Conservation (phyloP, 2,888 invertebrate genomes). For the Heteromyza rotundicornis region DNA sequence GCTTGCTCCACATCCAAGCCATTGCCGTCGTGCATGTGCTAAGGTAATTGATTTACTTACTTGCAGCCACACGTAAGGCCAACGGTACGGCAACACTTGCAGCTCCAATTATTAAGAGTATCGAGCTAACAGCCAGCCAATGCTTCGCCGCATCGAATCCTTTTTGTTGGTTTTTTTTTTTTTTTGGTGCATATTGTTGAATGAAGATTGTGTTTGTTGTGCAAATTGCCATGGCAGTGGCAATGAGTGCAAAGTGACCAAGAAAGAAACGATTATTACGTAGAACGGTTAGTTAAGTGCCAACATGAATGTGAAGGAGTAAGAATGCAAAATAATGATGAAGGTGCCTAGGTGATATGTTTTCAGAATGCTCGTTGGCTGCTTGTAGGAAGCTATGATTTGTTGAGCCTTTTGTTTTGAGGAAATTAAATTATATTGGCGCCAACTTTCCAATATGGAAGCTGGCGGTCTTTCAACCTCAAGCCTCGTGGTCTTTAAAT, state of each 20-base stretch:
- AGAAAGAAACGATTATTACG: slow-evolving; percentile 23
- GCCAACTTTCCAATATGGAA: too few relatives aligned
- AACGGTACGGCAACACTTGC: slow-evolving; percentile 82
- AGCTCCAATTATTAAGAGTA: slow-evolving; percentile 78
- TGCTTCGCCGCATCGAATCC: slow-evolving; percentile 71
- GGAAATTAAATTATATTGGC: too few relatives aligned
- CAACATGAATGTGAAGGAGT: too few relatives aligned
- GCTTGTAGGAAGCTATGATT: too few relatives aligned
- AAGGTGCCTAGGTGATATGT: too few relatives aligned
- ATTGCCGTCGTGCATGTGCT: slow-evolving; percentile 46
- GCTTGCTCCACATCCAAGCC: slow-evolving; percentile 15
- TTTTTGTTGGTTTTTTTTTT: slow-evolving; percentile 43
- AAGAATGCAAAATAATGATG: too few relatives aligned
- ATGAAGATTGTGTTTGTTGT: slow-evolving; percentile 49
- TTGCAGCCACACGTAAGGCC: slow-evolving; percentile 76
- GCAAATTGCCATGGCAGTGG: slow-evolving; percentile 52
- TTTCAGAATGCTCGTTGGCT: too few relatives aligned
- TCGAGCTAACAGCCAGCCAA: slow-evolving; percentile 78
- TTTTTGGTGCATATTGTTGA: slow-evolving; percentile 37
- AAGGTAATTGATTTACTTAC: slow-evolving; percentile 59
- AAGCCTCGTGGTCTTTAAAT: too few relatives aligned
- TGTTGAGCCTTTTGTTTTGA: too few relatives aligned
- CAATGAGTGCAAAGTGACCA: slow-evolving; percentile 45
- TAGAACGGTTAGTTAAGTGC: too few relatives aligned
- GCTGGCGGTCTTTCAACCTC: too few relatives aligned